Conservation (phyloP, 1,140 invertebrate genomes). For the Euura lappo region DNA sequence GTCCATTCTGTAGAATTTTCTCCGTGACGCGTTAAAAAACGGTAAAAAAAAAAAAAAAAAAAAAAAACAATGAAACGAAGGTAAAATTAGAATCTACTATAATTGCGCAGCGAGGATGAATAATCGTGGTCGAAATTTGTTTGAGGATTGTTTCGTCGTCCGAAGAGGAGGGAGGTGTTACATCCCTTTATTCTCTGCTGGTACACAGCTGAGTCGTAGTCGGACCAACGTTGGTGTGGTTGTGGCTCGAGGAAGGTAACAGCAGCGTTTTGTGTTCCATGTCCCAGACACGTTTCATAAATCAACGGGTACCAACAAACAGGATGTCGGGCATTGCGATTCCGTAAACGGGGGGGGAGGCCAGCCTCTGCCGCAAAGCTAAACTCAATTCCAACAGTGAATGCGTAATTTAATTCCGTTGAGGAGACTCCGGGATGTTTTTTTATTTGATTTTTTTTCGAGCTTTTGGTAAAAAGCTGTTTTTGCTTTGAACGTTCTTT, state of each 20-base stretch:
- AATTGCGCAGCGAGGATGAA: no score
- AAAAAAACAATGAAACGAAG: no score
- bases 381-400: background rate
- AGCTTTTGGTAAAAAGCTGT: no score
- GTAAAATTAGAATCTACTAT: no score
- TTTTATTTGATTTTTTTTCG: background rate
- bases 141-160: background rate
- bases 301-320: conserved; percentile 54
- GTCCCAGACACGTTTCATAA: conserved; percentile 56
- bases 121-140: background rate
- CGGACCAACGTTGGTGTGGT: conserved; percentile 18
- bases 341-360: background rate
- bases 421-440: background rate
- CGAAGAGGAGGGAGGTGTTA: background rate
- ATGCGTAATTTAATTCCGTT: background rate
- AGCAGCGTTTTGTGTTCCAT: conserved; percentile 49
- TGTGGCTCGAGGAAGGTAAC: conserved; percentile 22
- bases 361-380: background rate
- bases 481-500: background rate
- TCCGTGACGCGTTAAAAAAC: no score
- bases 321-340: conserved; percentile 7
- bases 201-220: background rate
- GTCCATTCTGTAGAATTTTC: no score
- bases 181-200: background rate
- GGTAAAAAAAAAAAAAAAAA: no score